Base-by-base conservation (phyloP, 2,113 vertebrate genomes). In the Octodon degus region DNA sequence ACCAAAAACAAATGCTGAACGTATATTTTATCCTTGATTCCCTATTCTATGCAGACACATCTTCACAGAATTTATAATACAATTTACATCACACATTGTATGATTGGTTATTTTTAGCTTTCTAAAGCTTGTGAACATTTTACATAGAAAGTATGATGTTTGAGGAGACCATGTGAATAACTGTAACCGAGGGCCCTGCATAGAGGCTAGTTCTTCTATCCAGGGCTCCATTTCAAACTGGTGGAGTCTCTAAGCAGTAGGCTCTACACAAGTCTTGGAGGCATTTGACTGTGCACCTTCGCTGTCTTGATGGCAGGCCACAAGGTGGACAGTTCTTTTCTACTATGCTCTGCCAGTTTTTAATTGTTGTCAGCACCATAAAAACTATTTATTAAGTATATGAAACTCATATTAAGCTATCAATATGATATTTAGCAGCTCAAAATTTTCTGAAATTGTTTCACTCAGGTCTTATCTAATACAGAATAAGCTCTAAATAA, bases 251-350 rank as follows among this genome's bases (percentile, higher is more conserved):
- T 22, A 22, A 40, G n/a, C 22, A 19, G 19, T 72, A 1, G 9
- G 37, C 8, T 84, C 24, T 3, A 1, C n/a, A 3, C 25, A 30
- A 25, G 37, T 2, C 25, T 63, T 63, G 10, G n/a, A 24, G 14
- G 7, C 37, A 6, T 1, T 63, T 3, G 9, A 2, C 9, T 12
- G 5, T 0, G 2, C 43, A 6, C 34, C 30, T 50, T 24, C 40
- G 19, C 17, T 13, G 16, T 85, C 63, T 50, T 34, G 10, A 30
- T n/a, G 17, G 12, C 30, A 2, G 43, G 43, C 27, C 17, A 47
- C 7, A 40, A 47, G 43, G 5, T 32, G 1, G 50, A 5, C 14
- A 9, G 24, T 63, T 63, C 60, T 86, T 27, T 17, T 47, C 25
- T 50, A n/a, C 20, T 12, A 47, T 19, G 2, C 1, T 83, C 34